Evolutionary conservation across 2,888 invertebrate genomes (phyloP), one percentile per base, ranked within the genome.

Genomic region (Eristalis pertinax): DNA sequence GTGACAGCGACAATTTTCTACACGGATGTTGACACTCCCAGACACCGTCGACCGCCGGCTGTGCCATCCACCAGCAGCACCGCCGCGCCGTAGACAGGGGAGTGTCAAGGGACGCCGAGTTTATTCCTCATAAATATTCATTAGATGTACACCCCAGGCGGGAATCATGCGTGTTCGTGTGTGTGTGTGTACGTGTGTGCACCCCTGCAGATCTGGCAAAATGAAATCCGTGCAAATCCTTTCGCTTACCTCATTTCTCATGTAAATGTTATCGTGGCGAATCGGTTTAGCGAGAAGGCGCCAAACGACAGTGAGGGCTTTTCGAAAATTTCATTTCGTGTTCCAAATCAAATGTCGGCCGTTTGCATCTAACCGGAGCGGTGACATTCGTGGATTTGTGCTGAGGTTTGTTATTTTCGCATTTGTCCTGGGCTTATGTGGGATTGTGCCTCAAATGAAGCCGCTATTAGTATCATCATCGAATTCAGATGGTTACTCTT

Each of bases 91-190:
- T 7, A 65, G 41, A 13, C 4, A n/a, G n/a, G 50, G 58, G 65
- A n/a, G n/a, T 81, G 64, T 58, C 75, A 81, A 29, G 69, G 41
- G 75, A 60, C 62, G 65, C 58, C 65, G 50, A 67, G 68, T 60
- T 82, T 72, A 76, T 76, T 82, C 38, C 70, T 76, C 65, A 76
- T 82, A 82, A 82, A 82, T 82, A 82, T 82, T 82, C 82, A 82
- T 82, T 65, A 76, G 70, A 26, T 50, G 70, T 70, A 69, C 75
- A 65, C 65, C 64, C 15, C n/a, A 43, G n/a, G 58, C 58, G 32
- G 43, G 24, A 75, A 50, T 74, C 74, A 74, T 38, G 56, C 64
- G 50, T 22, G 11, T 8, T 22, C 22, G 13, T 24, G 62, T 64
- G 50, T 11, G 22, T 32, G 63, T 15, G 22, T 56, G 43, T 10